Percentiles rank a stretch among this genome's conserved stretches.
Conservation (phyloP, 2,888 invertebrate species). For the Sphecodes monilicornis region DNA sequence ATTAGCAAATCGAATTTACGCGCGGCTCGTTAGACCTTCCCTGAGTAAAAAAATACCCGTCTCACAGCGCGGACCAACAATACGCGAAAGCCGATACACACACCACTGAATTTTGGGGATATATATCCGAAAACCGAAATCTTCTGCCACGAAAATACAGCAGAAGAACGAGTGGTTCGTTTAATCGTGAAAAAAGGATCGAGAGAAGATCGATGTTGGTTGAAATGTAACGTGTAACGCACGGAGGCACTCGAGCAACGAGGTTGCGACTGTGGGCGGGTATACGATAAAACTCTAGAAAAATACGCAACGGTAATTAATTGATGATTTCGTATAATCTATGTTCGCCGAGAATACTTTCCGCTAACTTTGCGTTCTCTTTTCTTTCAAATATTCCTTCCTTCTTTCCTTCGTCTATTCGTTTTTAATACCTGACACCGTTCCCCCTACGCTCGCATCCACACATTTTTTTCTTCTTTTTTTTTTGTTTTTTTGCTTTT, state of each 20-base stretch:
- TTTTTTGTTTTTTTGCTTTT: constrained; percentile 41
- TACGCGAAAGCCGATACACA: background rate
- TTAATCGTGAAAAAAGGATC: background rate
- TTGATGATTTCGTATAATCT: constrained; percentile 61
- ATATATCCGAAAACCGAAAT: background rate
- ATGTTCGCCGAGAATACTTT: constrained; percentile 39
- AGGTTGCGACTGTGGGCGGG: constrained; percentile 57
- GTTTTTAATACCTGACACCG: background rate
- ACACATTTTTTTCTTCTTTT: constrained; percentile 46
- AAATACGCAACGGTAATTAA: constrained; percentile 73
- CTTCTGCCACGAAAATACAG: background rate
- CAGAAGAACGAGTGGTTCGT: background rate
- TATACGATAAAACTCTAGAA: constrained; percentile 70
- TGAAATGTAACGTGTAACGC: background rate
- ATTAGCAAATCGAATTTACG: constrained; percentile 60
- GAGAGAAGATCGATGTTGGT: background rate
- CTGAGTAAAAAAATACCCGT: constrained; percentile 73
- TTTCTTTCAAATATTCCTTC: constrained; percentile 19
- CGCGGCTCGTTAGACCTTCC: constrained; percentile 66
- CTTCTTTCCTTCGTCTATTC: background rate
- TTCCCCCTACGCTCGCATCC: constrained; percentile 63
- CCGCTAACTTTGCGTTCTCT: constrained; percentile 30
- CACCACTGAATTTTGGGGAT: background rate
- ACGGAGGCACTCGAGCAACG: background rate
- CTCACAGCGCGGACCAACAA: constrained; percentile 32